Conservation (phyloP, 2,888 invertebrate genomes). For the Margaritifera margaritifera region DNA sequence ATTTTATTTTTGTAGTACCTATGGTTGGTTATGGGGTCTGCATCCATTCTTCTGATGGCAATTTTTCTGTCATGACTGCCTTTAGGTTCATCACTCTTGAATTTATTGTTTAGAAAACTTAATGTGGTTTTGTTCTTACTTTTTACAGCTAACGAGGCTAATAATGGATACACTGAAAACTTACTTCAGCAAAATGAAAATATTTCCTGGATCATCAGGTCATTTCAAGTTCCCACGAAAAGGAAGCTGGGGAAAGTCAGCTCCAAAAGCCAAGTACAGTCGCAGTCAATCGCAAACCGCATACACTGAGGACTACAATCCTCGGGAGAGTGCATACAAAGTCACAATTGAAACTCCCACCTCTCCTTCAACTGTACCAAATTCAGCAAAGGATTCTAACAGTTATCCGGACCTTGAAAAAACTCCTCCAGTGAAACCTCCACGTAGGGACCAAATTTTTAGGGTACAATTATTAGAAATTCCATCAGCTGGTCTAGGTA, state of each 20-base stretch:
- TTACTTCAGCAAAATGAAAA: conserved; percentile 55
- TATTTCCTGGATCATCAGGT: conserved; percentile 35
- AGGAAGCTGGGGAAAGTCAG: conserved; percentile 28
- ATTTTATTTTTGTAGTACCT: too few relatives aligned
- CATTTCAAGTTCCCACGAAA: conserved; percentile 30
- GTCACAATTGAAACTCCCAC: conserved; percentile 10
- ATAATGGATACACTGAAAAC: conserved; percentile 61
- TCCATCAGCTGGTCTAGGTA: conserved; percentile 46
- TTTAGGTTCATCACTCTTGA: too few relatives aligned
- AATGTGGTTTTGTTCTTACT: too few relatives aligned
- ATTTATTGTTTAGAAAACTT: too few relatives aligned
- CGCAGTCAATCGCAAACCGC: conserved; percentile 36
- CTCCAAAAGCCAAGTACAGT: conserved; percentile 26
- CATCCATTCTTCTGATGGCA: too few relatives aligned
- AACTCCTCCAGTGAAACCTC: conserved; percentile 62
- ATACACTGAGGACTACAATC: not conserved
- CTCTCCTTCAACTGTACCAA: not conserved
- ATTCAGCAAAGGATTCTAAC: not conserved
- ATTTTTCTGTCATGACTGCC: too few relatives aligned
- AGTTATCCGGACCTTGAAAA: conserved; percentile 17
- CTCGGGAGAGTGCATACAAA: conserved; percentile 5
- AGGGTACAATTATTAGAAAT: conserved; percentile 45
- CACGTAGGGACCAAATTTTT: conserved; percentile 61
- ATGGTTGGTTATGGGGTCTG: too few relatives aligned
- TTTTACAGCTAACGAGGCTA: too few relatives aligned